Conservation (phyloP, 2,113 vertebrate genomes). For the Scolopax mira region DNA sequence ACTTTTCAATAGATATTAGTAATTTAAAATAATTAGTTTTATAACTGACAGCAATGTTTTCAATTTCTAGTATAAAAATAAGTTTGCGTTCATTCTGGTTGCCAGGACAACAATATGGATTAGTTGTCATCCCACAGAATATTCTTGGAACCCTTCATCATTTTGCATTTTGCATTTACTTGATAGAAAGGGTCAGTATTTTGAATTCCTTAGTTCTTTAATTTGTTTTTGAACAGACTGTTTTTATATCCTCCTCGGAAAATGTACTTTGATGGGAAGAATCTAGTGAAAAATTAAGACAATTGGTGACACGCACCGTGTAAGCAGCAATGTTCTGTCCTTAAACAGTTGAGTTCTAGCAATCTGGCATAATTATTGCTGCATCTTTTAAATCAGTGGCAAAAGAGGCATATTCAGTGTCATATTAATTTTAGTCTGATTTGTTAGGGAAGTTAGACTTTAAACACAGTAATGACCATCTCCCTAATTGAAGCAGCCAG, state of each 20-base stretch:
- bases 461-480: conserved; percentile 26
- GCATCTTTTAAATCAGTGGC: conserved; percentile 34
- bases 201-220: conserved; percentile 11
- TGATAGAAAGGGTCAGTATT: conserved; percentile 32
- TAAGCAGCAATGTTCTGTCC: neutral
- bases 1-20: neutral
- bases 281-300: neutral
- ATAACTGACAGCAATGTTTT: conserved; percentile 54
- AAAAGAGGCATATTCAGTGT: conserved; percentile 3
- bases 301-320: neutral
- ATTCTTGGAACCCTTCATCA: neutral
- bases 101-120: conserved; percentile 21
- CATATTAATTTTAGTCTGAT: conserved; percentile 38
- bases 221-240: conserved; percentile 24
- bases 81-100: conserved; percentile 57
- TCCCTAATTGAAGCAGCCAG: conserved; percentile 36
- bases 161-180: conserved; percentile 11
- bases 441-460: conserved; percentile 46
- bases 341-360: conserved; percentile 19
- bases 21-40: conserved; percentile 59
- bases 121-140: conserved; percentile 22
- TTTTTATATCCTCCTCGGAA: neutral
- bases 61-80: conserved; percentile 57
- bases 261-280: neutral
- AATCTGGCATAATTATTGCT: conserved; percentile 37